Base-by-base conservation (phyloP, 2,888 invertebrate species). In the Neria commutata region DNA sequence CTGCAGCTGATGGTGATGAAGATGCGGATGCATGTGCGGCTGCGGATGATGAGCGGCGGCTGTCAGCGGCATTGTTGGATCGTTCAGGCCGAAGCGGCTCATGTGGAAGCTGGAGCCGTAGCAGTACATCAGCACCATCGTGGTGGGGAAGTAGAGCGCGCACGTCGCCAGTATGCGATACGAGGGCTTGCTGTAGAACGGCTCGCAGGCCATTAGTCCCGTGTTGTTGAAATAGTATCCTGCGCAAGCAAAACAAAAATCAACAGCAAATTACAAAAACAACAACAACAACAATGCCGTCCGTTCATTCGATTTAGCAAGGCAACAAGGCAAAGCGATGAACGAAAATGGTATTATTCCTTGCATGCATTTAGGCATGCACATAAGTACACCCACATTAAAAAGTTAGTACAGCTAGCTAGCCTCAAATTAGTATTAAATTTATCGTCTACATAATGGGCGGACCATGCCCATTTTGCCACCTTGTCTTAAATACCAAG, bases 41-140 rank as follows among this genome's bases (percentile, higher is more conserved):
- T 78, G 73, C 26, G 77, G 80, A 71, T 78, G 79, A 64, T 78
- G 79, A 33, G 69, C 69, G 53, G 73, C 77, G 16, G 76, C 75
- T 56, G 77, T 85, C 80, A 75, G 85, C 81, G 69, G 84, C 75
- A 68, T 84, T 77, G 67, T 76, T 42, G 80, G 78, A 68, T 80
- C 80, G 68, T 80, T 79, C 65, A 80, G 85, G 63, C 91, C 86
- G 65, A 89, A 87, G 81, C 92, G 91, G 83, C 92, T 92, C 75
- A 92, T 91, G 82, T 93, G 93, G 79, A 93, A 93, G 50, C 93
- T 93, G 21, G 92, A 92, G 29, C 93, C 93, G 76, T 94, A 94
- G 83, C 93, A 93, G 80, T 94, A 94, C 92, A 93, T 93, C 72
- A 94, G 84, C 61, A 92, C 91, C 93, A 94, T 93, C 26, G 93